A percentile compares a stretch with the other conserved stretches of the same genome.
These are phyloP conservation scores for Melanotaenia nigrans DNA, from an alignment of 2,797 vertebrate genomes.

Conservation along the genomic window DNA sequence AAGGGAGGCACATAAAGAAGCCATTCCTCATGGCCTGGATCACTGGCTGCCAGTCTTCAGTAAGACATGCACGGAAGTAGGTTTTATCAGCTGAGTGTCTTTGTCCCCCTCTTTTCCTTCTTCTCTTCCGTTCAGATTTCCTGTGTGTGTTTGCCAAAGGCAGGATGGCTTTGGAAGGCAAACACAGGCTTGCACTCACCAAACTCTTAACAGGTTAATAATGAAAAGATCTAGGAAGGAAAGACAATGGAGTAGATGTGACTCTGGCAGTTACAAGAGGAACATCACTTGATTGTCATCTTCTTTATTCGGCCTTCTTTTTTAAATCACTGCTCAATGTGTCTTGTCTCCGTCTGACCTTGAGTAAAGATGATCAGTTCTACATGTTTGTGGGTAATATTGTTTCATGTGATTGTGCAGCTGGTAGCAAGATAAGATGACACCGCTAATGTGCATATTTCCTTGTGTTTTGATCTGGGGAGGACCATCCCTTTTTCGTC, in stretches of 20 bases:
- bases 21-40: conserved; percentile 36
- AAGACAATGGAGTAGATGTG: conserved; percentile 13
- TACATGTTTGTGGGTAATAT: conserved; percentile 17
- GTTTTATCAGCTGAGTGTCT: conserved; percentile 65
- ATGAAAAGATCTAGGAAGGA: background rate
- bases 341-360: background rate
- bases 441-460: conserved; percentile 56
- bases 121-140: conserved; percentile 21
- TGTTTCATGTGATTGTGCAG: conserved; percentile 28
- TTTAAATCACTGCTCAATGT: background rate
- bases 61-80: conserved; percentile 61
- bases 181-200: conserved; percentile 8
- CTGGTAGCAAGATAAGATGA: conserved; percentile 16
- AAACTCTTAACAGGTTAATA: conserved; percentile 17
- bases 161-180: conserved; percentile 10
- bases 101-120: conserved; percentile 13
- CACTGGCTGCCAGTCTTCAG: conserved; percentile 30
- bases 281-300: background rate
- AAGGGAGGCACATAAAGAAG: conserved; percentile 4
- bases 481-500: conserved; percentile 18
- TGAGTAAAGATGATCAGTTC: conserved; percentile 25
- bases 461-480: conserved; percentile 66
- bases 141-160: conserved; percentile 22
- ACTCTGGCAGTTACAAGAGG: background rate
- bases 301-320: conserved; percentile 4